These are phyloP conservation scores for Apostichopus californicus DNA, from an alignment of 35 echinoderm and acorn worm genomes.

Conservation along the genomic window DNA sequence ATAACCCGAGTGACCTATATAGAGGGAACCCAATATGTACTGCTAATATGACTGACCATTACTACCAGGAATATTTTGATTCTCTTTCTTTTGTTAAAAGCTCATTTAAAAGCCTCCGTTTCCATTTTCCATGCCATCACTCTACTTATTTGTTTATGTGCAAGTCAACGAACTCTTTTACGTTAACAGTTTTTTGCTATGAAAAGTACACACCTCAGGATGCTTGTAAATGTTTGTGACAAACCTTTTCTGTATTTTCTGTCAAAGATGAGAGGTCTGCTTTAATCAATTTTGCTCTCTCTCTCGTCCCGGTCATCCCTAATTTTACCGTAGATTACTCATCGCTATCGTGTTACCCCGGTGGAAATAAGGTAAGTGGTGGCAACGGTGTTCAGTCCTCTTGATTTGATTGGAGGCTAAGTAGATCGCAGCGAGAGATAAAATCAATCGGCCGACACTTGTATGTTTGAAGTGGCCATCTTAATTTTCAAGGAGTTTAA, in stretches of 20 bases:
- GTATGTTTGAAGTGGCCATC: constrained; percentile 10
- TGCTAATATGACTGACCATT: background rate
- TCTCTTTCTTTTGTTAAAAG: background rate
- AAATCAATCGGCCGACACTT: constrained; percentile 26
- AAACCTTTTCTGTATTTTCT: background rate
- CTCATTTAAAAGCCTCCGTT: background rate
- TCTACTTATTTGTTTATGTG: background rate
- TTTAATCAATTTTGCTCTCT: constrained; percentile 30
- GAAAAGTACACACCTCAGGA: constrained; percentile 13
- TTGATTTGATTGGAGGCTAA: constrained; percentile 44
- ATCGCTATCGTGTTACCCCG: constrained; percentile 37
- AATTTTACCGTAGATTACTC: constrained; percentile 22
- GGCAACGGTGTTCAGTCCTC: background rate
- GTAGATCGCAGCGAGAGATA: constrained; percentile 32
- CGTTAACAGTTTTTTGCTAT: background rate
- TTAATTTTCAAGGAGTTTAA: constrained; percentile 11
- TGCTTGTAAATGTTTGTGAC: constrained; percentile 28
- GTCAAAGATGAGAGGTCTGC: constrained; percentile 16
- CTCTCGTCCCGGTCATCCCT: constrained; percentile 10
- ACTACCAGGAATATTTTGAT: background rate
- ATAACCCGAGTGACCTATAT: too few species aligned
- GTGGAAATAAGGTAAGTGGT: constrained; percentile 25
- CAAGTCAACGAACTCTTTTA: constrained; percentile 6
- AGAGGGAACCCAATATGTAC: too few species aligned
- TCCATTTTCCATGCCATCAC: background rate